Evolutionary conservation across 2,888 invertebrate genomes (phyloP).

Genomic region (Allygus modestus): DNA sequence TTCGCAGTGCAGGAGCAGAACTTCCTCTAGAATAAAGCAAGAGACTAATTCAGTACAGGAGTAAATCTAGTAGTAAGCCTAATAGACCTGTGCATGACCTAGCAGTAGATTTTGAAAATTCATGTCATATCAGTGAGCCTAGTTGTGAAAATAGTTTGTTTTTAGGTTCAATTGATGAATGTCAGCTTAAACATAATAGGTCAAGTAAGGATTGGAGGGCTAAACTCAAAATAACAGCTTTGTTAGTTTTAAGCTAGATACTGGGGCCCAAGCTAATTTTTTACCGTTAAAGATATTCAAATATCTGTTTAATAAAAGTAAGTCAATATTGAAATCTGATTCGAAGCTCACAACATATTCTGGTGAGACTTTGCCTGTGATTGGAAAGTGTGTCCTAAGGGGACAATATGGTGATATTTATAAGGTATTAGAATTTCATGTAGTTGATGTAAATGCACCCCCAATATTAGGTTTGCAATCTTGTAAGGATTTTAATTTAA

Average conservation of each 20-base stretch:
- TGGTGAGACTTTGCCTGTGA: conserved; percentile 8
- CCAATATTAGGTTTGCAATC: conserved; percentile 10
- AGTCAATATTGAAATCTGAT: not conserved
- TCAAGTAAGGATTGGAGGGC: not conserved
- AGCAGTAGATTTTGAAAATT: not conserved
- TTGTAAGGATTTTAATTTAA: conserved; percentile 11
- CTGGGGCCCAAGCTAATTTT: not conserved
- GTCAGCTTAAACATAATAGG: not conserved
- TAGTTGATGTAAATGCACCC: conserved; percentile 20
- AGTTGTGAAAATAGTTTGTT: not conserved
- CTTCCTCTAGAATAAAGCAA: not conserved
- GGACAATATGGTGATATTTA: not conserved
- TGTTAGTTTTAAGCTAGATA: conserved; percentile 24
- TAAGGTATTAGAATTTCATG: conserved; percentile 14
- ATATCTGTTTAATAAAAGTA: not conserved
- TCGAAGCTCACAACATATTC: conserved; percentile 18
- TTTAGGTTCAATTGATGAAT: not conserved
- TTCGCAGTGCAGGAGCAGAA: not conserved
- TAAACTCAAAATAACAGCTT: not conserved
- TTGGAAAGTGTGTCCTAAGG: not conserved
- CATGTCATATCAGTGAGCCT: not conserved
- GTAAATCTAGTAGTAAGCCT: not conserved
- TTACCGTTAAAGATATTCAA: not conserved
- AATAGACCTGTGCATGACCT: not conserved
- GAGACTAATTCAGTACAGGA: not conserved